Evolutionary conservation across 2,113 vertebrate species (phyloP).

Genomic region (Anoura caudifer): DNA sequence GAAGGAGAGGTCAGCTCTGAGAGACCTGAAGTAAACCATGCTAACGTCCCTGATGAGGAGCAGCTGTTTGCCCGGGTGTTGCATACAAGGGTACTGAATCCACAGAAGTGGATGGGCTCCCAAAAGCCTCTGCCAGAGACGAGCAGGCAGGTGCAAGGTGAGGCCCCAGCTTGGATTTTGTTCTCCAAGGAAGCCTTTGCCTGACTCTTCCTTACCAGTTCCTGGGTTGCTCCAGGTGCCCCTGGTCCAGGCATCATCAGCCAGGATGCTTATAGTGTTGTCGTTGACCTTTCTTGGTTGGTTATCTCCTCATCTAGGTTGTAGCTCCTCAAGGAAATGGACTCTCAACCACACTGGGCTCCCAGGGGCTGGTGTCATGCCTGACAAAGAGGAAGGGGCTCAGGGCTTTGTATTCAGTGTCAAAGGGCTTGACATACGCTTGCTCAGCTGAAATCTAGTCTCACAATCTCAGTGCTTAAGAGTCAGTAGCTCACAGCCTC

Average conservation of each 20-base stretch:
- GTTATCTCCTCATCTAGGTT: neutral
- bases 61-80: neutral
- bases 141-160: neutral
- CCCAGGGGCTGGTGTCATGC: neutral
- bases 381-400: neutral
- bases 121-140: neutral
- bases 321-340: neutral
- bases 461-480: neutral
- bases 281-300: neutral
- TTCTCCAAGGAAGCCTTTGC: no score
- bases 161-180: neutral
- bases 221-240: neutral
- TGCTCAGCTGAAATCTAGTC: neutral
- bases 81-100: neutral
- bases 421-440: neutral
- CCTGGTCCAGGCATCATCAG: no score
- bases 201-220: accelerated
- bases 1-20: neutral
- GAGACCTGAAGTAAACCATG: neutral
- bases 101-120: neutral
- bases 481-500: neutral
- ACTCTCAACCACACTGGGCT: neutral
- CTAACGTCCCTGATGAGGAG: neutral
- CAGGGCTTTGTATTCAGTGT: neutral
- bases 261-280: neutral